phyloP scores from a whole-genome alignment of 2,113 vertebrate genomes.

The Conger conger region DNA sequence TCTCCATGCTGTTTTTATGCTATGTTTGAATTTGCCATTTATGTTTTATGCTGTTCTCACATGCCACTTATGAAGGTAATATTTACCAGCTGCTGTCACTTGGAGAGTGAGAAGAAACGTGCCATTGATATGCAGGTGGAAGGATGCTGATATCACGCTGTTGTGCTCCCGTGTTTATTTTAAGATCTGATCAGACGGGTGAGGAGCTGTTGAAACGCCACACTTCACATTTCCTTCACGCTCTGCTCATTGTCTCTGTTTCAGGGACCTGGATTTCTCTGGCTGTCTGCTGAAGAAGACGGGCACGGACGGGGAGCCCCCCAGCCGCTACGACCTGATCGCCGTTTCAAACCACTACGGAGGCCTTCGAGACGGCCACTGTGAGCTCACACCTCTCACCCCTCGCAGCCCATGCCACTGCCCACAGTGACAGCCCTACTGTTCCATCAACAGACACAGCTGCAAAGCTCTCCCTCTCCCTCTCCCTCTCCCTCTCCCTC shows the following conservation, averaged over 20 bases:
- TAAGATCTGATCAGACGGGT: neutral
- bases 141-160: neutral
- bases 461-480: too few relatives aligned
- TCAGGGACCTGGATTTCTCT: slow-evolving; percentile 81
- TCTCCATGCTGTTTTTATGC: too few relatives aligned
- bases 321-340: slow-evolving; percentile 83
- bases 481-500: too few relatives aligned
- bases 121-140: neutral
- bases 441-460: too few relatives aligned
- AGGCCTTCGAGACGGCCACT: slow-evolving; percentile 83
- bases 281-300: slow-evolving; percentile 75
- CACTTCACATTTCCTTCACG: neutral
- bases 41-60: too few relatives aligned
- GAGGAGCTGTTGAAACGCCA: neutral
- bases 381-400: slow-evolving; percentile 62
- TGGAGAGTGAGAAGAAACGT: too few relatives aligned
- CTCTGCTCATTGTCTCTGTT: slow-evolving; percentile 5
- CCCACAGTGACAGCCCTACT: too few relatives aligned
- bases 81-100: too few relatives aligned
- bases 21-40: too few relatives aligned
- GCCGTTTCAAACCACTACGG: slow-evolving; percentile 88
- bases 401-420: too few relatives aligned
- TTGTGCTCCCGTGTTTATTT: neutral
- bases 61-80: too few relatives aligned
- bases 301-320: slow-evolving; percentile 58